These are phyloP conservation scores for mouse (Mus musculus) DNA, from an alignment of 2,113 vertebrate genomes.

Conservation along the genomic window GRCm39 chr17:14728501-14729000, in stretches of 20 bases:
- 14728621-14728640: neutral
- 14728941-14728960: neutral
- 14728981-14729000: neutral
- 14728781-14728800: neutral
- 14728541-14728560: neutral
- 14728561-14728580: too few relatives aligned
- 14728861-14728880: neutral
- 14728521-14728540: neutral
- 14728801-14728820: too few relatives aligned
- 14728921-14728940: accelerated
- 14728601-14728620: neutral
- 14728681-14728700: neutral
- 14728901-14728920: neutral
- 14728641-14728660: neutral
- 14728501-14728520: neutral
- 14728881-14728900: neutral
- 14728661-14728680: too few relatives aligned
- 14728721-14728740: neutral
- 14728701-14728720: neutral
- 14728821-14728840: neutral
- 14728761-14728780: too few relatives aligned
- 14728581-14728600: neutral
- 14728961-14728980: neutral
- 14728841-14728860: neutral
- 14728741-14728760: neutral